phyloP scores from a whole-genome alignment of 1,140 invertebrate species.

The Drosophila pallidifrons region DNA sequence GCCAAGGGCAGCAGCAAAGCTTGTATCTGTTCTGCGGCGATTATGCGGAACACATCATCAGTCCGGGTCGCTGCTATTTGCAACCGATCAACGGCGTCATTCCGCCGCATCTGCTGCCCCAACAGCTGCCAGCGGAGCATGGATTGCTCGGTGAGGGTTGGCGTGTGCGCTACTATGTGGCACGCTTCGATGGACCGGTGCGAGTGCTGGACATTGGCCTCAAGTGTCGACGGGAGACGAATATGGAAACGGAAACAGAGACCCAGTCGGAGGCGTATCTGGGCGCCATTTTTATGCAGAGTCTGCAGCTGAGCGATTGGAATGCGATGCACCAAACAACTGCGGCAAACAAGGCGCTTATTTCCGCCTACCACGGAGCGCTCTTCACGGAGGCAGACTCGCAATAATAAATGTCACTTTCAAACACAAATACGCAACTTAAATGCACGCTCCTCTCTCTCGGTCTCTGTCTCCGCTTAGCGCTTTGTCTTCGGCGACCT shows the following conservation, averaged over 20 bases:
- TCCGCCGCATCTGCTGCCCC: constrained; percentile 17
- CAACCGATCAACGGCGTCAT: constrained; percentile 31
- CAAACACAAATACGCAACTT: neutral
- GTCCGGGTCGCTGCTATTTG: constrained; percentile 49
- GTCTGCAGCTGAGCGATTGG: constrained; percentile 38
- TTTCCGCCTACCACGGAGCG: constrained; percentile 25
- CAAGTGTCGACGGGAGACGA: constrained; percentile 36
- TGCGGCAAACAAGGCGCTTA: constrained; percentile 11
- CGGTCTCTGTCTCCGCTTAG: neutral
- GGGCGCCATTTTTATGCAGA: constrained; percentile 68
- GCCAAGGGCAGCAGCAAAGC: constrained; percentile 27
- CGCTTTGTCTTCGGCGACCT: neutral
- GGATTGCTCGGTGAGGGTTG: constrained; percentile 48
- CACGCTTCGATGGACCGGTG: constrained; percentile 63
- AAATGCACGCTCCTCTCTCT: neutral
- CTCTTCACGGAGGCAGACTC: constrained; percentile 23
- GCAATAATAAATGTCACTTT: constrained; percentile 14
- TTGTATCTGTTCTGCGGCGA: constrained; percentile 64
- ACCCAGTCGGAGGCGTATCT: constrained; percentile 33
- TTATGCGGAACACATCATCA: constrained; percentile 40
- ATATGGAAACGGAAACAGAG: neutral
- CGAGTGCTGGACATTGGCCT: constrained; percentile 69
- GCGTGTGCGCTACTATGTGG: constrained; percentile 70
- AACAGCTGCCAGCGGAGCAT: constrained; percentile 38
- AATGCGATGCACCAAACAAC: neutral